A percentile compares a stretch with the other conserved stretches of the same genome.
These are phyloP conservation scores for Lasioglossum villosulum DNA, from an alignment of 2,888 invertebrate genomes.

Conservation along the genomic window DNA sequence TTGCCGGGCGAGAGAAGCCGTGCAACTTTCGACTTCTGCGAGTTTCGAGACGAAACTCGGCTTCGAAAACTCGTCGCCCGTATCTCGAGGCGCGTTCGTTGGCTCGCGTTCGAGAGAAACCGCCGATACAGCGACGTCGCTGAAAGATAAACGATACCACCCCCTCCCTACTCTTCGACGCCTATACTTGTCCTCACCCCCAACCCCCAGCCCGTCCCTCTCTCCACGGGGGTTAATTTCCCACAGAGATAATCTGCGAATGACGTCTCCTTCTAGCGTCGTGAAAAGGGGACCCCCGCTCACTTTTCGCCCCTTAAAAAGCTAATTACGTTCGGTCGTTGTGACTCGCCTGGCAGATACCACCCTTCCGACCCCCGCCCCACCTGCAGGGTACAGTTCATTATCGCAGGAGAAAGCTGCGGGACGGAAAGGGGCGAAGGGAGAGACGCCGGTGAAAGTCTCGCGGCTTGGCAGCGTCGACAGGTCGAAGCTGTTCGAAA, in stretches of 20 bases:
- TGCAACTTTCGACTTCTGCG: slow-evolving; percentile 41
- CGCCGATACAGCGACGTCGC: slow-evolving; percentile 50
- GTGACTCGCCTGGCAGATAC: slow-evolving; percentile 48
- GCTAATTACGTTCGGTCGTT: slow-evolving; percentile 70
- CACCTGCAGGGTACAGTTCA: slow-evolving; percentile 10
- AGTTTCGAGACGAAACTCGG: slow-evolving; percentile 34
- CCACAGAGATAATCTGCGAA: slow-evolving; percentile 69
- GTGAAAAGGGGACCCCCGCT: slow-evolving; percentile 33
- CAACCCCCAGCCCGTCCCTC: not conserved
- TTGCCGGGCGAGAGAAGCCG: slow-evolving; percentile 13
- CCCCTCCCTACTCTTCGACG: not conserved
- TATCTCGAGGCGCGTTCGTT: slow-evolving; percentile 12
- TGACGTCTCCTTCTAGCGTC: slow-evolving; percentile 58
- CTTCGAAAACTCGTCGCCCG: slow-evolving; percentile 34
- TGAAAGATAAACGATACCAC: slow-evolving; percentile 58
- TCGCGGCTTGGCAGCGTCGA: slow-evolving; percentile 21
- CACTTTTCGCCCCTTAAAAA: slow-evolving; percentile 66
- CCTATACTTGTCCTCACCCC: not conserved
- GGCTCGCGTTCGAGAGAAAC: slow-evolving; percentile 21
- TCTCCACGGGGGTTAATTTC: slow-evolving; percentile 63
- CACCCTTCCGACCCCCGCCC: not conserved
- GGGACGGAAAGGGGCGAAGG: not conserved
- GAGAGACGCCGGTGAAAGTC: slow-evolving; percentile 11
- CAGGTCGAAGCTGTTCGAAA: slow-evolving; percentile 13
- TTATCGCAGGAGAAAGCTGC: slow-evolving; percentile 10